Percentiles rank a stretch among this genome's conserved stretches.
These are phyloP conservation scores for Noctua fimbriata DNA, from an alignment of 2,888 invertebrate genomes.

Conservation along the genomic window DNA sequence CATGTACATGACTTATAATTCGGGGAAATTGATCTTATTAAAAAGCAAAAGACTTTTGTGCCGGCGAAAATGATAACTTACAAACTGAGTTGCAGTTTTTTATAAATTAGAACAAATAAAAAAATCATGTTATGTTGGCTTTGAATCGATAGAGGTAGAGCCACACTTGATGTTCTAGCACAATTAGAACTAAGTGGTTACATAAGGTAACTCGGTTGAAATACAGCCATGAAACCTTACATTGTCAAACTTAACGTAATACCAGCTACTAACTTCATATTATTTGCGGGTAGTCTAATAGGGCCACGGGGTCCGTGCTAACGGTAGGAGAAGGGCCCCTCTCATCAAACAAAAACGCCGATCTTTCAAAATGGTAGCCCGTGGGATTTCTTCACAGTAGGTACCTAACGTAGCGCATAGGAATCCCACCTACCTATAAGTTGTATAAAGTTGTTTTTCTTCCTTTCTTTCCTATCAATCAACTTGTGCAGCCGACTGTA, in stretches of 20 bases:
- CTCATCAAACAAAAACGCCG: neutral
- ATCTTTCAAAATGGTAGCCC: neutral
- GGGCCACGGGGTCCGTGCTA: neutral
- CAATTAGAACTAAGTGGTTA: neutral
- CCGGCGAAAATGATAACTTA: neutral
- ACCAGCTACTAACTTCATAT: neutral
- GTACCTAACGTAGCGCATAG: neutral
- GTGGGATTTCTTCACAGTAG: neutral
- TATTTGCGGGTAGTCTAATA: neutral
- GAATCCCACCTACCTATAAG: neutral
- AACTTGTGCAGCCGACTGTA: neutral
- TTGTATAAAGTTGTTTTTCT: neutral
- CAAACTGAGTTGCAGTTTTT: neutral
- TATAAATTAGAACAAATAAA: neutral
- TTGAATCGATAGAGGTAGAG: neutral
- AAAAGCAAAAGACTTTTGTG: neutral
- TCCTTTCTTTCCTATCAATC: neutral
- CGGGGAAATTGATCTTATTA: neutral
- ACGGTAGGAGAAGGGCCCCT: neutral
- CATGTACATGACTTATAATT: slow-evolving; percentile 8
- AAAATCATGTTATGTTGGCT: neutral
- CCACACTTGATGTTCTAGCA: neutral
- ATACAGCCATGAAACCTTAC: neutral
- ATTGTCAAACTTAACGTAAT: neutral
- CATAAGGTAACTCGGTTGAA: neutral